Base-by-base conservation (phyloP, 2,888 invertebrate genomes). In the Noctua fimbriata region DNA sequence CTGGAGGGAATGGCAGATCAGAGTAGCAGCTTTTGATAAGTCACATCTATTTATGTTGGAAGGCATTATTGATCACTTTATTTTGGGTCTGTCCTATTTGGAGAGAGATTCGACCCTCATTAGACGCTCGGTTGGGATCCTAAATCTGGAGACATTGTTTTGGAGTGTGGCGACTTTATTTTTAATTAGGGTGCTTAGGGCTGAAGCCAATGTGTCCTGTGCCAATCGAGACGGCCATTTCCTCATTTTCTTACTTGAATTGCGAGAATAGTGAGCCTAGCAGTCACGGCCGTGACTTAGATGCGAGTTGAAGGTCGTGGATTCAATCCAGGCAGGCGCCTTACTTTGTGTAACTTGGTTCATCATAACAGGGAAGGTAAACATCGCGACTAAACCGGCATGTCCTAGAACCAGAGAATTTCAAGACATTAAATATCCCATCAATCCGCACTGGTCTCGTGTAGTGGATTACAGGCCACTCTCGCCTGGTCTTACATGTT, bases 1-100 rank as follows among this genome's bases (percentile, higher is more conserved):
- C 73, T 84, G 80, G 70, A 71, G 75, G 73, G 69, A 85, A 87
- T 84, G 76, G 85, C 66, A 63, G 79, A 83, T 85, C 86, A 63
- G 78, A 77, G 70, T 49, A 66, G 75, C 70, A 58, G 69, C 69
- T 76, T 81, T 78, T 81, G 80, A 81, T 83, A 78, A 83, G 44
- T 67, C 80, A 47, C 9, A 71, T 65, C 28, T 75, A 66, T 75
- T 84, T 78, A 32, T 49, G 66, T 44, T 70, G 60, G 36, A 28
- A 58, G 32, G 18, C 18, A n/a, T 28, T 81, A 82, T 73, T 66
- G 71, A 86, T 76, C 36, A 52, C 9, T 75, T 73, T 69, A 75
- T 81, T 83, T 74, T 28, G 55, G 47, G 71, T 69, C 55, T 36
- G 44, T 28, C 24, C 60, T 80, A 69, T 83, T 52, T 24, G 16